These are phyloP conservation scores for Ptychodera flava DNA, from an alignment of 35 echinoderm and acorn worm species.

Conservation along the genomic window DNA sequence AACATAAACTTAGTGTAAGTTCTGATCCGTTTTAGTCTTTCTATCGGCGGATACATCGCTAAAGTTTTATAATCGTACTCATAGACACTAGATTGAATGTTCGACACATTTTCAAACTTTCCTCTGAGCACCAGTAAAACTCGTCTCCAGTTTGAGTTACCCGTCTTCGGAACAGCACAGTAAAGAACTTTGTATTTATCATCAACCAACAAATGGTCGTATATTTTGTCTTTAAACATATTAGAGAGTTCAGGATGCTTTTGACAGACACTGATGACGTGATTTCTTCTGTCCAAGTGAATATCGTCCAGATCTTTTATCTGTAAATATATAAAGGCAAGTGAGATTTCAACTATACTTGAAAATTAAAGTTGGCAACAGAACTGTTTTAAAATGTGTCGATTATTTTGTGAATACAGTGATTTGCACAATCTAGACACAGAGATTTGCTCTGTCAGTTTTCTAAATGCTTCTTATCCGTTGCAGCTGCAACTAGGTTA, in stretches of 20 bases:
- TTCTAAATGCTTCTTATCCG: too few species aligned
- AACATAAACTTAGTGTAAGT: constrained; percentile 95
- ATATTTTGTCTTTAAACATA: neutral
- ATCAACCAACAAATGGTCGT: constrained; percentile 5
- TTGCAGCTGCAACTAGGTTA: too few species aligned
- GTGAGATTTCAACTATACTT: too few species aligned
- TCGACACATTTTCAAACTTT: neutral
- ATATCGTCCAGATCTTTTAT: neutral
- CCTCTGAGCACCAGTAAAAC: constrained; percentile 42
- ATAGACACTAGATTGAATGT: neutral
- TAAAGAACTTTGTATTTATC: constrained; percentile 82
- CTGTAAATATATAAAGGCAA: too few species aligned
- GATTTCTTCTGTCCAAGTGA: neutral
- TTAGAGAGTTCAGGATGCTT: neutral
- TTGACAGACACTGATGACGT: neutral
- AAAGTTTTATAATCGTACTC: neutral
- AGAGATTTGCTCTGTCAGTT: too few species aligned
- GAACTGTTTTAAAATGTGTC: too few species aligned
- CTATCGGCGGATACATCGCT: neutral
- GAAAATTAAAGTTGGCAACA: too few species aligned
- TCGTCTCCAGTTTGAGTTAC: constrained; percentile 67
- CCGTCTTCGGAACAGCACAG: constrained; percentile 24
- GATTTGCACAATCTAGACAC: too few species aligned
- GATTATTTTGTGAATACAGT: too few species aligned
- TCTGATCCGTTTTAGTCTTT: constrained; percentile 36